Evolutionary conservation across 2,888 invertebrate species (phyloP), one percentile per base, ranked within the genome.

Genomic region (Fragum sueziense): DNA sequence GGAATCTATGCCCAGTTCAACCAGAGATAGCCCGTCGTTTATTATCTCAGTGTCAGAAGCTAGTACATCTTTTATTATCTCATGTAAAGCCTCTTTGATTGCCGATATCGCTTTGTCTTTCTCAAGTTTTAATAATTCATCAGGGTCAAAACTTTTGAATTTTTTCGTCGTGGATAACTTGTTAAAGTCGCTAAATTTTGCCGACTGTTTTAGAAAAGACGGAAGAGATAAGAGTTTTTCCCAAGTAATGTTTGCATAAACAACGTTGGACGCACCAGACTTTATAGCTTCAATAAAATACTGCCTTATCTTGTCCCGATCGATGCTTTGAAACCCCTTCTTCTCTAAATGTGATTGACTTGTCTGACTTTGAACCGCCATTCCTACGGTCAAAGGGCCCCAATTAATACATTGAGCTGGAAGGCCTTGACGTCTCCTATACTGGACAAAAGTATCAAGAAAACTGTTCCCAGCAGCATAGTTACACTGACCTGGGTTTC

Each of bases 391-490:
- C 41, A 88, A 52, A n/a, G 86, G 80, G n/a, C 88, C 88, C 89
- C 89, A 89, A 54, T 88, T 88, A 17, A 89, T 86, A 37, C 76
- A 70, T 73, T 88, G 88, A 6, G 77, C 87, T 22, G 71, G 34
- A 4, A 85, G 65, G 2, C 85, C 83, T 9, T 57, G 31, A 1
- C 25, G n/a, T 14, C 84, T 71, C 11, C 88, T 74, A 37, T 81
- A 85, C 22, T 74, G 70, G 0, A 87, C 85, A 29, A 89, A 57
- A 7, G 82, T 65, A 67, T 88, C 88, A 74, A 83, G 29, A 54
- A 89, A 89, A 1, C 84, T 71, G 74, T 87, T 88, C 20, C 79
- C 89, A 20, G 87, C 85, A 22, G 82, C 85, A 71, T 89, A 88
- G 70, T 87, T 88, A 34, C 79, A 76, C 57, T 89, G 89, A 11